Evolutionary conservation across 2,113 vertebrate species (phyloP).

Genomic region (Arothron firmamentum): DNA sequence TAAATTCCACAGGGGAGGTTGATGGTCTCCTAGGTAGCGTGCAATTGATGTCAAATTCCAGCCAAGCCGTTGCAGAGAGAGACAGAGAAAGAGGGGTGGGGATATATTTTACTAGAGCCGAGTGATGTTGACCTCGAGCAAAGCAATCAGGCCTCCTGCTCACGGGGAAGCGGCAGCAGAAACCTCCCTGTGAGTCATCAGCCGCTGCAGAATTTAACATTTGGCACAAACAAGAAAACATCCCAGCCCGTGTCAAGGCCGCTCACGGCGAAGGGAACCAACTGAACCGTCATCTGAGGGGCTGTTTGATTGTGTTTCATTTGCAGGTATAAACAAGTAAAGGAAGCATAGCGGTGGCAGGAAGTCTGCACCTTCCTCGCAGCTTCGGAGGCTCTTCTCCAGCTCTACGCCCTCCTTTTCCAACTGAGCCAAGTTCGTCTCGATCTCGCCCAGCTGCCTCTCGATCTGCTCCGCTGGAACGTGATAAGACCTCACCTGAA

Average conservation of each 20-base stretch:
- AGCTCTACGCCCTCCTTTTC: conserved; percentile 85
- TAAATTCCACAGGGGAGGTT: conserved; percentile 35
- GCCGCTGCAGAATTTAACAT: conserved; percentile 24
- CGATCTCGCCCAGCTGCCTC: conserved; percentile 78
- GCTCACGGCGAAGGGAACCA: conserved; percentile 5
- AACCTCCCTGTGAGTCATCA: conserved; percentile 1
- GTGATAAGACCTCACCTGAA: conserved; percentile 70
- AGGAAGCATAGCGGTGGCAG: background rate
- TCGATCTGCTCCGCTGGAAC: conserved; percentile 81
- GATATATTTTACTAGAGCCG: conserved; percentile 50
- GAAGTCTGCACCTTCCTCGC: conserved; percentile 80
- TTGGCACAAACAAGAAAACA: conserved; percentile 41
- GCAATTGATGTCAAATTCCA: conserved; percentile 45
- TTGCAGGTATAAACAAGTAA: too few relatives aligned
- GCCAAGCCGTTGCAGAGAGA: conserved; percentile 4
- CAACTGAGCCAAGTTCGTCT: conserved; percentile 79
- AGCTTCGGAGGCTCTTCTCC: conserved; percentile 84
- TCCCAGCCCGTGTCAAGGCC: conserved; percentile 10
- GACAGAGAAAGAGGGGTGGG: background rate
- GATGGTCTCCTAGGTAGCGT: conserved; percentile 40
- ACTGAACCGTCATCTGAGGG: background rate
- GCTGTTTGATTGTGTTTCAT: conserved; percentile 1
- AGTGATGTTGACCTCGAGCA: conserved; percentile 71
- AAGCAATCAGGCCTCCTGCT: conserved; percentile 66
- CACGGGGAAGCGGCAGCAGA: conserved; percentile 36